phyloP scores from a whole-genome alignment of 1,140 invertebrate species.

The Anastrepha ludens region DNA sequence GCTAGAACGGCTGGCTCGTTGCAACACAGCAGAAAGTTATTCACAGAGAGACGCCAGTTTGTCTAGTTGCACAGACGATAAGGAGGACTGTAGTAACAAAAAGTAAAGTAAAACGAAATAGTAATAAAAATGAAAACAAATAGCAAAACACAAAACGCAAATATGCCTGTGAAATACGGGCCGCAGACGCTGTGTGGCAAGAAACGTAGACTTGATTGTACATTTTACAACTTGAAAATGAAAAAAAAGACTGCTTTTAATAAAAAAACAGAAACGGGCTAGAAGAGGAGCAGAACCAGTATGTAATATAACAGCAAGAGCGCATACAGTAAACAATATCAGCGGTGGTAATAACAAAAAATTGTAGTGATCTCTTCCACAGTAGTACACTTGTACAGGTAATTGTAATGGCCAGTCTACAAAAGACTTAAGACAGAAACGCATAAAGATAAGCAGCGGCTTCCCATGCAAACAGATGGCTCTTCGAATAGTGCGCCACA shows the following conservation, averaged over 20 bases:
- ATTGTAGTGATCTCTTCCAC: background rate
- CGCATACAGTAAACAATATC: background rate
- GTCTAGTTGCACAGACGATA: background rate
- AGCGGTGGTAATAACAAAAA: background rate
- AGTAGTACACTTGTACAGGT: background rate
- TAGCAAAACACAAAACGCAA: no score
- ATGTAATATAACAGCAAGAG: background rate
- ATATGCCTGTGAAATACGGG: no score
- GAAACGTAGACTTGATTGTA: no score
- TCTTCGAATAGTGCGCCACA: background rate
- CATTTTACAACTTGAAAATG: no score
- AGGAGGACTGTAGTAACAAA: no score
- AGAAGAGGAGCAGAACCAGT: background rate
- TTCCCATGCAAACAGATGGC: background rate
- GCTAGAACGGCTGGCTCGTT: background rate
- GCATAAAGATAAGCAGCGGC: background rate
- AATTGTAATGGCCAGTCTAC: background rate
- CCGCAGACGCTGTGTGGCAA: no score
- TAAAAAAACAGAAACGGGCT: background rate
- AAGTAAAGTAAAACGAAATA: no score
- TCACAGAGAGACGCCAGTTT: conserved; percentile 32
- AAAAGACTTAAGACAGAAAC: background rate
- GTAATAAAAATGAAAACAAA: no score
- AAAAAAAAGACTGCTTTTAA: no score
- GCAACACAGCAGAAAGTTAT: background rate